phyloP scores from a whole-genome alignment of 1,140 invertebrate genomes.

The Drosophila equinoxialis region DNA sequence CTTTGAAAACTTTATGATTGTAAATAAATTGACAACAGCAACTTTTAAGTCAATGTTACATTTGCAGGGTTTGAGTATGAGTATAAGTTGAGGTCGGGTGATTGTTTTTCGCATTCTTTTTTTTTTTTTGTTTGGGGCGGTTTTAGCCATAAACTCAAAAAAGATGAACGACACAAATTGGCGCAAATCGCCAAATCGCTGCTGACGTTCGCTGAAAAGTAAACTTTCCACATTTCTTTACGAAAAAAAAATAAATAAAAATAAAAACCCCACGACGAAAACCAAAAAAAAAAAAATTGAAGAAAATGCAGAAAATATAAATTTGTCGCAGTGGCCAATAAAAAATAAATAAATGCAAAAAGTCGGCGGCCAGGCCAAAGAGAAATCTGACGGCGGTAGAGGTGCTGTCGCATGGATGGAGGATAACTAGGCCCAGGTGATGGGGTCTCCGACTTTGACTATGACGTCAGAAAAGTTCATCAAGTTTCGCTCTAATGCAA shows the following conservation, averaged over 20 bases:
- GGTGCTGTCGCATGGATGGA: slow-evolving; percentile 14
- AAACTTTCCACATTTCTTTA: slow-evolving; percentile 10
- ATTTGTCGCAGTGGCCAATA: slow-evolving; percentile 74
- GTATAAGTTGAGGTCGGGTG: slow-evolving; percentile 20
- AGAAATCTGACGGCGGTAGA: slow-evolving; percentile 35
- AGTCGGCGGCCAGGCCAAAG: slow-evolving; percentile 37
- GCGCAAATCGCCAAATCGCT: slow-evolving; percentile 70
- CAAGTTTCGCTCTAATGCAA: slow-evolving; percentile 46
- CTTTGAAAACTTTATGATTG: slow-evolving; percentile 67
- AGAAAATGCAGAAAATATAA: slow-evolving; percentile 35
- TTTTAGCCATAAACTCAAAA: slow-evolving; percentile 67
- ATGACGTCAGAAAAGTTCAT: slow-evolving; percentile 73
- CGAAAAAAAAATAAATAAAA: neutral
- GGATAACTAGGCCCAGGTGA: slow-evolving; percentile 25
- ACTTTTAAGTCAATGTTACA: no score
- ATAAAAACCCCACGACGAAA: no score
- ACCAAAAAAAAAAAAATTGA: neutral
- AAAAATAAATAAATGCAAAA: slow-evolving; percentile 63
- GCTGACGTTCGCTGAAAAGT: slow-evolving; percentile 49
- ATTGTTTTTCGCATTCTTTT: neutral
- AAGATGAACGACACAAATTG: slow-evolving; percentile 71
- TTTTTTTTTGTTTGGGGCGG: slow-evolving; percentile 12
- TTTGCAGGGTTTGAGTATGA: no score
- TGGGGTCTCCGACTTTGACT: slow-evolving; percentile 28
- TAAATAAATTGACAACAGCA: slow-evolving; percentile 63